Evolutionary conservation across 2,888 invertebrate genomes (phyloP).

Genomic region (Epirrita christyi): DNA sequence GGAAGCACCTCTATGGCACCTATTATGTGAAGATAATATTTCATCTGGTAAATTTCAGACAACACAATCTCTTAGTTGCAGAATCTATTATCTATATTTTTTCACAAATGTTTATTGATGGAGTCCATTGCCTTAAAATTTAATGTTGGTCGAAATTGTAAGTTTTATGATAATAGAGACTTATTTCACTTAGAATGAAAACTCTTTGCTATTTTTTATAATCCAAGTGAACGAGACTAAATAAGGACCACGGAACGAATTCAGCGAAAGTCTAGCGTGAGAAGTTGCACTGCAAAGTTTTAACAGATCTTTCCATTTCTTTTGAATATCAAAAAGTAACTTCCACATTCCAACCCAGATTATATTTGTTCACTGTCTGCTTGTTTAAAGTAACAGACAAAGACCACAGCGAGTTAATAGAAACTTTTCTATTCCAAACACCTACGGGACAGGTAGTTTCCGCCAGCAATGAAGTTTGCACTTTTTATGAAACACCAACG

Average conservation of each 20-base stretch:
- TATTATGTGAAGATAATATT: constrained; percentile 26
- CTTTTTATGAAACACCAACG: constrained; percentile 24
- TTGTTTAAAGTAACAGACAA: constrained; percentile 26
- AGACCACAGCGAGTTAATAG: constrained; percentile 24
- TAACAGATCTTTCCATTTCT: constrained; percentile 4
- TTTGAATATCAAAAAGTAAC: constrained; percentile 17
- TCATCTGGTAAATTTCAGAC: constrained; percentile 10
- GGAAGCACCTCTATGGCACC: no score
- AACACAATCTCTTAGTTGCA: background rate
- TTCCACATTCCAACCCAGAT: constrained; percentile 8
- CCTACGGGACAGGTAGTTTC: constrained; percentile 30
- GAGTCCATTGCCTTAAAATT: no score
- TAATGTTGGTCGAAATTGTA: background rate
- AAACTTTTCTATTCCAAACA: constrained; percentile 34
- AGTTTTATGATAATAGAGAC: background rate
- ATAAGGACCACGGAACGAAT: no score
- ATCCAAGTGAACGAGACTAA: no score
- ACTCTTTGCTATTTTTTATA: no score
- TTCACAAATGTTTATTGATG: no score
- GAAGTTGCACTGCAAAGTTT: background rate
- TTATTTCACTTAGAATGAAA: no score
- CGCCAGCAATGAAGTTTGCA: constrained; percentile 32
- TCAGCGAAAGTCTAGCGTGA: background rate
- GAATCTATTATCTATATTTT: background rate
- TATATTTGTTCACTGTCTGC: constrained; percentile 19